Conservation (phyloP, 2,888 invertebrate genomes). For the Andrena dorsata region DNA sequence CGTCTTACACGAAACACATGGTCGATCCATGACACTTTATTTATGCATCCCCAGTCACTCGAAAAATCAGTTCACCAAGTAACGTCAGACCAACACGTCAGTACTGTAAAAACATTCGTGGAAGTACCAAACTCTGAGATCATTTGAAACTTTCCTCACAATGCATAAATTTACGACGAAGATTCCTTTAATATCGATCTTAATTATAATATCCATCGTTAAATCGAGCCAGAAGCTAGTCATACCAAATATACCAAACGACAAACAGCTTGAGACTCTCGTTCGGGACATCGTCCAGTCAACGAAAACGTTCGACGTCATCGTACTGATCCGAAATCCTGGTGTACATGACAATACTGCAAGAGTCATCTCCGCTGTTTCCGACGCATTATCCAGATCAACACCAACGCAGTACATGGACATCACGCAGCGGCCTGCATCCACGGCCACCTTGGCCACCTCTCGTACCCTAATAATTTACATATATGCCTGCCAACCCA, state of each 20-base stretch:
- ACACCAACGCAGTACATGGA: neutral
- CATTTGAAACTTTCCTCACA: neutral
- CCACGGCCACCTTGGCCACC: neutral
- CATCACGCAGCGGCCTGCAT: neutral
- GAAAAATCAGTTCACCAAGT: neutral
- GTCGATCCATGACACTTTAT: neutral
- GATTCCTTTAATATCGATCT: neutral
- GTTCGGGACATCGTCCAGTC: neutral
- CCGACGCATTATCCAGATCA: neutral
- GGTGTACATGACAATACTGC: neutral
- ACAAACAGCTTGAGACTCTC: neutral
- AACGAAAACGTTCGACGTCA: neutral
- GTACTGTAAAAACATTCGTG: neutral
- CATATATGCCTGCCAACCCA: neutral
- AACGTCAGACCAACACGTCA: neutral
- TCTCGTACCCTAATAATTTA: conserved; percentile 16
- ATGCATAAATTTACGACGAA: neutral
- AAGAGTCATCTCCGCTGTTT: neutral
- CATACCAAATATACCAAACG: neutral
- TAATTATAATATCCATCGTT: neutral
- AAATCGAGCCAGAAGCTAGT: no score
- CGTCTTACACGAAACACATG: neutral
- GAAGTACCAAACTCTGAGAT: neutral
- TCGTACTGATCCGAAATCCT: neutral
- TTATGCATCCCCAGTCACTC: neutral